Conservation (phyloP, 2,888 invertebrate species). For the Pheosia tremula region DNA sequence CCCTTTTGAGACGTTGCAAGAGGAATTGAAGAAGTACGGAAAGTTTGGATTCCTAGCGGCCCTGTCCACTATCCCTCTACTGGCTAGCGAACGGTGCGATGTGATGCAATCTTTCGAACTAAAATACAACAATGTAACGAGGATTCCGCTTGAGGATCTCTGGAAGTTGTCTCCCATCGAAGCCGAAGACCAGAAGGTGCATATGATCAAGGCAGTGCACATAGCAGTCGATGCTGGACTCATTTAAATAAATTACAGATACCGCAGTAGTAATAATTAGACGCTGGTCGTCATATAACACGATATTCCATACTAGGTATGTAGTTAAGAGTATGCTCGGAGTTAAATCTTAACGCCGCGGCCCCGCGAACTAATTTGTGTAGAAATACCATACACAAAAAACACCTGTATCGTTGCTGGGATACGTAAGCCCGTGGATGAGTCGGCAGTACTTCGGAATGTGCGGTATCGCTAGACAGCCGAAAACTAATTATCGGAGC, state of each 20-base stretch:
- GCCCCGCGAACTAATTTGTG: slow-evolving; percentile 58
- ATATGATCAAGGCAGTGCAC: slow-evolving; percentile 51
- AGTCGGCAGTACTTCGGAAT: slow-evolving; percentile 70
- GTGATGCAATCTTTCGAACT: slow-evolving; percentile 37
- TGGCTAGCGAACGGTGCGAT: slow-evolving; percentile 52
- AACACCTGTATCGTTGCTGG: slow-evolving; percentile 64
- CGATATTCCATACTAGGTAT: neutral
- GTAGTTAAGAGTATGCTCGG: slow-evolving; percentile 36
- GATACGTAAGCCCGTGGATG: slow-evolving; percentile 61
- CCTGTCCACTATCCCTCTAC: slow-evolving; percentile 50
- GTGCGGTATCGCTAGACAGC: slow-evolving; percentile 59
- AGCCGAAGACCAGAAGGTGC: slow-evolving; percentile 44
- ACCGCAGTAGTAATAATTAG: too few relatives aligned
- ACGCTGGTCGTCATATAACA: neutral
- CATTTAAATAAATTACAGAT: slow-evolving; percentile 35
- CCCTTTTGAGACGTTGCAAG: slow-evolving; percentile 43
- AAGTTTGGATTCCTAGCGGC: slow-evolving; percentile 51
- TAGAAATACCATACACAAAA: slow-evolving; percentile 54
- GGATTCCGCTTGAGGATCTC: slow-evolving; percentile 53
- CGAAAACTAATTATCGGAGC: slow-evolving; percentile 71
- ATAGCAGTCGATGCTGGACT: slow-evolving; percentile 54
- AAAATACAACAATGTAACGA: slow-evolving; percentile 40
- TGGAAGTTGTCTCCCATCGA: slow-evolving; percentile 55
- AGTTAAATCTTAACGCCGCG: slow-evolving; percentile 36
- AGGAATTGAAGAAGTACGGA: slow-evolving; percentile 55